A percentile compares a stretch with the other conserved stretches of the same genome.
Conservation (phyloP, 2,888 invertebrate genomes). For the Erebia palarica region DNA sequence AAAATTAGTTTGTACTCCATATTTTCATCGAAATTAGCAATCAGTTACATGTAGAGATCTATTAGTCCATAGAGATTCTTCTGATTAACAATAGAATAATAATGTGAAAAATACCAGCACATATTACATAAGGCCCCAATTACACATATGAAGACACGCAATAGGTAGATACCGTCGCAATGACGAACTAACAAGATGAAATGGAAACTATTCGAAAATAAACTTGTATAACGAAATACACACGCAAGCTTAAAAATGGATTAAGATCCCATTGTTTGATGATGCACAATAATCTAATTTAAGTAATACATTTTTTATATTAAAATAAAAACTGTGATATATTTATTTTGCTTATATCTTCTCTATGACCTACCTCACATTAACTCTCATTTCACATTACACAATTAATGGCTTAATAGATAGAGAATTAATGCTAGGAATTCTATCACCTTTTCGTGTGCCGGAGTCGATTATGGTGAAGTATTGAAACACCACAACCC, state of each 20-base stretch:
- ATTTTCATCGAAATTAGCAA: neutral
- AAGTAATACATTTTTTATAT: neutral
- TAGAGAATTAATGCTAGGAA: too few relatives aligned
- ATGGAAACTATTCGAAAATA: slow-evolving; percentile 12
- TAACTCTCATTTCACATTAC: neutral
- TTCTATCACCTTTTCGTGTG: too few relatives aligned
- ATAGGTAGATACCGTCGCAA: slow-evolving; percentile 16
- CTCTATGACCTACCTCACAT: neutral
- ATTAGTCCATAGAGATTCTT: slow-evolving; percentile 22
- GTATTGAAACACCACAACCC: too few relatives aligned
- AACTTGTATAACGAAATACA: slow-evolving; percentile 6
- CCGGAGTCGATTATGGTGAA: too few relatives aligned
- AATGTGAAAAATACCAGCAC: slow-evolving; percentile 37
- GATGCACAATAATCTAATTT: slow-evolving; percentile 11
- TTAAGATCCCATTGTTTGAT: slow-evolving; percentile 23
- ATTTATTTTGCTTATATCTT: too few relatives aligned
- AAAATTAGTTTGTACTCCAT: neutral
- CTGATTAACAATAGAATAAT: slow-evolving; percentile 34
- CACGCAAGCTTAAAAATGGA: slow-evolving; percentile 11
- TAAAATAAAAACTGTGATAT: neutral
- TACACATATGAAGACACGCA: slow-evolving; percentile 28
- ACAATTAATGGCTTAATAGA: too few relatives aligned
- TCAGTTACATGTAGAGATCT: neutral
- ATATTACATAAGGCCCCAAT: slow-evolving; percentile 31
- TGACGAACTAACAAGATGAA: slow-evolving; percentile 21